Base-by-base conservation (phyloP, 2,888 invertebrate genomes). In the Thyatira batis region DNA sequence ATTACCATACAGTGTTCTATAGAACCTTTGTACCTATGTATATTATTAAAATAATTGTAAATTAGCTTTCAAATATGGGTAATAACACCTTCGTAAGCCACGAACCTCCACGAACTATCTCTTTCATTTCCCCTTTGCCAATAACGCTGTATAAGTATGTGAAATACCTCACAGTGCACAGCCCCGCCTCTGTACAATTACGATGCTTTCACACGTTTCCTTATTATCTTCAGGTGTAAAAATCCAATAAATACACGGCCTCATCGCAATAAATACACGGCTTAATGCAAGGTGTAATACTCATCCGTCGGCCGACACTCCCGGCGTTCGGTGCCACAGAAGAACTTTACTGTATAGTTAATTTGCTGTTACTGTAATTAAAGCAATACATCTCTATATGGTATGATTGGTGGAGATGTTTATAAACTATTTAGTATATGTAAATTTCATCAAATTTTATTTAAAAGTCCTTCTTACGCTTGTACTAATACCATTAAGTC, bases 301-400 rank as follows among this genome's bases (percentile, higher is more conserved):
- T 17, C 28, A 20, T 17, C 48, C 28, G 28, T 23, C 23, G 23
- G 23, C 10, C 28, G 11, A 17, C 17, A 28, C 28, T 27, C 48
- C 46, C 48, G 28, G 27, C 17, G 46, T 10, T 27, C 17, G 48
- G 17, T 17, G 59, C 60, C 60, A 27, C 11, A 9, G 20, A 6
- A 3, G 20, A 50, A 58, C 59, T 65, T 67, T 67, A 66, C 62
- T 54, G 52, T 62, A 65, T 61, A 65, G 70, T 75, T 78, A 71
- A n/a, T 43, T 43, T 11, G 9, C 11, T 5, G n/a, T 45, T 8
- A 10, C 20, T 45, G 21, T 10, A 21, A 45, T 10, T n/a, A n/a
- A n/a, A 45, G 20, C 5, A 13, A 33, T n/a, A 10, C 10, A 27
- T 10, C 27, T 27, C n/a, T n/a, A n/a, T n/a, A n/a, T n/a, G n/a